A percentile compares a stretch with the other conserved stretches of the same genome.
Conservation (phyloP, 2,888 invertebrate genomes). For the Drosophila subsilvestris region DNA sequence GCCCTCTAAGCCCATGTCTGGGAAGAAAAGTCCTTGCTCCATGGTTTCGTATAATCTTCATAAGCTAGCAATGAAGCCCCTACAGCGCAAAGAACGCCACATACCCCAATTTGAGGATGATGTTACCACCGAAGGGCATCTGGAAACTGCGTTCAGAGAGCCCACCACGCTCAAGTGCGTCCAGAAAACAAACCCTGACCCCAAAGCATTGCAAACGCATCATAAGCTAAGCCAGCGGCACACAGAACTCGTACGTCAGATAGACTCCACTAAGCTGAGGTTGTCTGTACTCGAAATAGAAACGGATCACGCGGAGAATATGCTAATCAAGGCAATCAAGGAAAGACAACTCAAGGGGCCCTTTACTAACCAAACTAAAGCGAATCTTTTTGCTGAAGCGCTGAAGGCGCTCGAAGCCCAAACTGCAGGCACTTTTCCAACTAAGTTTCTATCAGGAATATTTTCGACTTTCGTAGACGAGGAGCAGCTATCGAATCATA, state of each 20-base stretch:
- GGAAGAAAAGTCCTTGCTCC: too few relatives aligned
- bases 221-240: conserved; percentile 19
- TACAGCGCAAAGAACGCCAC: too few relatives aligned
- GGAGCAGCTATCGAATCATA: conserved; percentile 31
- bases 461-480: conserved; percentile 48
- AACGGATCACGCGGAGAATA: conserved; percentile 16
- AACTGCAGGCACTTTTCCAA: conserved; percentile 47
- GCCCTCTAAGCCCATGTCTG: too few relatives aligned
- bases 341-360: conserved; percentile 4
- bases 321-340: background rate
- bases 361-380: conserved; percentile 35
- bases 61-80: background rate
- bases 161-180: background rate
- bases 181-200: background rate
- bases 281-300: conserved; percentile 46
- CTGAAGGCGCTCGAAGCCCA: conserved; percentile 28
- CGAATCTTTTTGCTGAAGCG: conserved; percentile 27
- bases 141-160: conserved; percentile 1
- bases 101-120: conserved; percentile 15
- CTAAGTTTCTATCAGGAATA: conserved; percentile 36
- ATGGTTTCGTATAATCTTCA: too few relatives aligned
- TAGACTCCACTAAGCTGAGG: conserved; percentile 40
- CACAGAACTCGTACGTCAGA: conserved; percentile 16
- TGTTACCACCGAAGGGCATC: background rate
- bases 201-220: conserved; percentile 1